Evolutionary conservation across 2,888 invertebrate genomes (phyloP), one percentile per base, ranked within the genome.

Genomic region (Clepsis dumicolana): DNA sequence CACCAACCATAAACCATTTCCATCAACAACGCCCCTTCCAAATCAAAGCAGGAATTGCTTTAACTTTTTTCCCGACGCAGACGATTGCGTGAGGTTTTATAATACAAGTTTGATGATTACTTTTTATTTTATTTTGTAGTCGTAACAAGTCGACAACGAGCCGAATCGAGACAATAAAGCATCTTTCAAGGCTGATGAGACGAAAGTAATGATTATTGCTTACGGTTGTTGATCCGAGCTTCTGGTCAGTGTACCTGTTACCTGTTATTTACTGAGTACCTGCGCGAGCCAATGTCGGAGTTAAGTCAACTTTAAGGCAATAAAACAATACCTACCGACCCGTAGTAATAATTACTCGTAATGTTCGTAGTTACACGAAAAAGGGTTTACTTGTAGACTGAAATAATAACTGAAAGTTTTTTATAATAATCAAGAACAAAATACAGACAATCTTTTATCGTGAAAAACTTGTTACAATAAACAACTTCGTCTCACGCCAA

Each of bases 71-170:
- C 65, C 74, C 75, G 72, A 75, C 77, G 75, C 81, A 77, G 70
- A 67, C 79, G 76, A 83, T 90, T 86, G 89, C 88, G 86, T 91
- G 90, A 85, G 80, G 83, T 86, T 89, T 83, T 83, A 81, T 88
- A 90, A 90, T 87, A 89, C 84, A 79, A 87, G 82, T 88, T 88
- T 87, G 88, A 89, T 88, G 88, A 84, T 85, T 83, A 84, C 80
- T 85, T 88, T 89, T 88, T 88, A 81, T 83, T 86, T 83, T 86
- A 78, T 85, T 86, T 77, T 77, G 77, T 80, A 79, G 77, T 75
- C 82, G 82, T 91, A 91, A 91, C 90, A 90, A 91, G 91, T 91
- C 89, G 86, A 91, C 91, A 90, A 91, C 88, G 85, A 91, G 89
- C 87, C 86, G 89, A 85, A 86, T 84, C 88, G 84, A 90, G 89